Conservation (phyloP, 1,140 invertebrate genomes). For the Brachionus sp. region DNA sequence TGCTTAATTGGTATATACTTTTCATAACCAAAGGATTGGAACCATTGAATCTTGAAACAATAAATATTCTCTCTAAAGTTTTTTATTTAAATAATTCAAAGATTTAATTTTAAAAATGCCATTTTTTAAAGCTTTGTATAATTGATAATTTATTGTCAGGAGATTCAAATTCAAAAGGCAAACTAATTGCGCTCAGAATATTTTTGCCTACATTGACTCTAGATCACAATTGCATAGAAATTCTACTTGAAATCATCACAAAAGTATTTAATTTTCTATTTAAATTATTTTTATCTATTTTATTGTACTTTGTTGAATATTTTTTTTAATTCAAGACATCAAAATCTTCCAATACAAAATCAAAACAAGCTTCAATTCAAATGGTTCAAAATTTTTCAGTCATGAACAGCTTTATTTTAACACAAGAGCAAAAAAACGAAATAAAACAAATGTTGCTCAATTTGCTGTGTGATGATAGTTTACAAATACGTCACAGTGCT, state of each 20-base stretch:
- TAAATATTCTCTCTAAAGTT: background rate
- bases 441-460: constrained; percentile 48
- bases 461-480: constrained; percentile 54
- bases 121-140: background rate
- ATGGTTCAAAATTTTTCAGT: constrained; percentile 26
- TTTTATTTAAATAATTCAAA: background rate
- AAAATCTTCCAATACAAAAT: background rate
- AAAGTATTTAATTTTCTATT: background rate
- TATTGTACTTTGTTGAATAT: too few species aligned
- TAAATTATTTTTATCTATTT: background rate
- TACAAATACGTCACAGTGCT: constrained; percentile 69
- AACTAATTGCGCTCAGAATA: background rate
- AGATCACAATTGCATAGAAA: background rate
- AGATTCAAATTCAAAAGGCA: background rate
- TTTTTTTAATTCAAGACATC: background rate
- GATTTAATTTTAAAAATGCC: background rate
- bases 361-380: constrained; percentile 6
- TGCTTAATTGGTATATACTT: constrained; percentile 26
- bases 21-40: background rate
- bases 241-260: background rate
- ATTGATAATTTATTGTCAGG: background rate
- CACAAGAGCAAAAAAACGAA: background rate
- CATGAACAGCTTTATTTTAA: background rate
- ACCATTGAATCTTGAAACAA: background rate
- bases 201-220: background rate